Conservation (phyloP, 2,888 invertebrate genomes). For the Agrypnus murinus region DNA sequence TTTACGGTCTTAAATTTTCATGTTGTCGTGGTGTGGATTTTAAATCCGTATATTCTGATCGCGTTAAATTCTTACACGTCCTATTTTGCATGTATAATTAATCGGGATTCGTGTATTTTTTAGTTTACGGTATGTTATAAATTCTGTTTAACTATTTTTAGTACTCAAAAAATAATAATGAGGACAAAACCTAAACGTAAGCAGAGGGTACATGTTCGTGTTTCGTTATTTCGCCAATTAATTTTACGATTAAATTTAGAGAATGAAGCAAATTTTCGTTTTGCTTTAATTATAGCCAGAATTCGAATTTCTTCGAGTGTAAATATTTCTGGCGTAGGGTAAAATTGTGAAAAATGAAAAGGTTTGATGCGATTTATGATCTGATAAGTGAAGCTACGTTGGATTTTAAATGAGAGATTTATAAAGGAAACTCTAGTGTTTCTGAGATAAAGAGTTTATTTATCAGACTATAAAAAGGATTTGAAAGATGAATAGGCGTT, state of each 20-base stretch:
- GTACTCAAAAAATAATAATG: too few species aligned
- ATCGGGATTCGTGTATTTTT: slow-evolving; percentile 24
- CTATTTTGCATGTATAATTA: slow-evolving; percentile 41
- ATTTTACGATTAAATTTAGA: not conserved
- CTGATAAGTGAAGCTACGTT: slow-evolving; percentile 8
- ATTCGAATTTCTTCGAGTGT: not conserved
- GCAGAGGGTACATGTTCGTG: not conserved
- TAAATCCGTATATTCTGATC: slow-evolving; percentile 33
- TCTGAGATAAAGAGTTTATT: not conserved
- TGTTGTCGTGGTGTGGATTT: slow-evolving; percentile 34
- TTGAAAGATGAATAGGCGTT: not conserved
- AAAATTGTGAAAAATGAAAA: not conserved
- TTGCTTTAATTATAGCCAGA: slow-evolving; percentile 1
- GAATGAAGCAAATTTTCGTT: not conserved
- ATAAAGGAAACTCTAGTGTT: not conserved
- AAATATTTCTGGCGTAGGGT: not conserved
- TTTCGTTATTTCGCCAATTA: not conserved
- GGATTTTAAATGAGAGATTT: slow-evolving; percentile 6
- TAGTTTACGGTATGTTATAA: not conserved
- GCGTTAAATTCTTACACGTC: slow-evolving; percentile 36
- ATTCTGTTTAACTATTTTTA: not conserved
- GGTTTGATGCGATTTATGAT: slow-evolving; percentile 14
- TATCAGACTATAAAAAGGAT: not conserved
- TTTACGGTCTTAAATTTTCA: slow-evolving; percentile 42
- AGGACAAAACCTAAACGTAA: not conserved